phyloP scores from a whole-genome alignment of 2,113 vertebrate genomes.

The Dasyurus viverrinus region DNA sequence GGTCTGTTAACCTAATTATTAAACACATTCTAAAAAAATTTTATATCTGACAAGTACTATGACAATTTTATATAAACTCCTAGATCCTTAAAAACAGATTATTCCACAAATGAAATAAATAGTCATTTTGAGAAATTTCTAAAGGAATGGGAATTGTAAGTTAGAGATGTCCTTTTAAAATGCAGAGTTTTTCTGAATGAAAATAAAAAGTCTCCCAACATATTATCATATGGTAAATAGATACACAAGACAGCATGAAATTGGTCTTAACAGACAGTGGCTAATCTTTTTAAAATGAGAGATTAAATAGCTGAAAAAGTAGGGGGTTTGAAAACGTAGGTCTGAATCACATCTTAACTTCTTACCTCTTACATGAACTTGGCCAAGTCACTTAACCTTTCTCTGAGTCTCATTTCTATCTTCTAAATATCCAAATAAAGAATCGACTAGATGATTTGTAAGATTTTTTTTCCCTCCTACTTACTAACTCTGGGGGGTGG shows the following conservation, averaged over 20 bases:
- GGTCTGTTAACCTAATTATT: neutral
- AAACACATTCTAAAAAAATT: conserved; percentile 9
- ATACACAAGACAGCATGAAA: neutral
- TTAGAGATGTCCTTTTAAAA: conserved; percentile 3
- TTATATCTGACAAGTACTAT: neutral
- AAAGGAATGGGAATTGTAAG: conserved; percentile 22
- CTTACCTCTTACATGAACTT: neutral
- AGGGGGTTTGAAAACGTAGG: neutral
- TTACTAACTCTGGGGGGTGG: neutral
- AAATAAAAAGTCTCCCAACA: conserved; percentile 20
- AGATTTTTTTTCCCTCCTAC: neutral
- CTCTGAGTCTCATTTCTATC: neutral
- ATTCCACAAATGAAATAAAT: neutral
- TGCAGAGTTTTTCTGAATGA: neutral
- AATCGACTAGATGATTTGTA: neutral
- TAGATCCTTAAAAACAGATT: neutral
- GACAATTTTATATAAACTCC: conserved; percentile 6
- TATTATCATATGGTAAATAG: neutral
- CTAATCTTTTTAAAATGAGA: neutral
- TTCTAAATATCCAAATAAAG: neutral
- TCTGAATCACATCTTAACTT: neutral
- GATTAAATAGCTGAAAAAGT: neutral
- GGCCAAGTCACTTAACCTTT: neutral
- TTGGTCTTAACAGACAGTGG: neutral
- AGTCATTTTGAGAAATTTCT: neutral